A percentile compares a stretch with the other conserved stretches of the same genome.
These are phyloP conservation scores for Pandion haliaetus DNA, from an alignment of 2,113 vertebrate genomes.

Conservation along the genomic window DNA sequence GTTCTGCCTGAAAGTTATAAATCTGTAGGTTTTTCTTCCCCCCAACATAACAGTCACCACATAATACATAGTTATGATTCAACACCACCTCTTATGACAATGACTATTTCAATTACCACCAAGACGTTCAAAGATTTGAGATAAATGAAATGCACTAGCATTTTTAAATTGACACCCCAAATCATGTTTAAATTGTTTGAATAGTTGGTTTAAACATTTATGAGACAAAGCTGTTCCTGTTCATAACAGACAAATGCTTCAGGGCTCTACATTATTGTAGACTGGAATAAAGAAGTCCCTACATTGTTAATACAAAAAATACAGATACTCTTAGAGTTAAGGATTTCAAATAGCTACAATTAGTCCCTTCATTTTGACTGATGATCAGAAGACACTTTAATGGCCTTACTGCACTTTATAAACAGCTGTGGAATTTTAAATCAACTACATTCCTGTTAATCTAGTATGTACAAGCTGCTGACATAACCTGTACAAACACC, in stretches of 20 bases:
- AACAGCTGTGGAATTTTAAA: slow-evolving; percentile 3
- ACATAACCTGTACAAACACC: neutral
- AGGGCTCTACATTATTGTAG: neutral
- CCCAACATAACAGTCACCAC: neutral
- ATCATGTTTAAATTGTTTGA: neutral
- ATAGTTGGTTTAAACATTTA: neutral
- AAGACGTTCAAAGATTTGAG: neutral
- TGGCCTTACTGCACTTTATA: neutral
- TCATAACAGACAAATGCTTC: neutral
- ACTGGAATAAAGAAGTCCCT: neutral
- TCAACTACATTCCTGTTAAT: neutral
- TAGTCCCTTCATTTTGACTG: neutral
- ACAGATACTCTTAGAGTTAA: neutral
- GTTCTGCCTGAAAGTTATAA: neutral
- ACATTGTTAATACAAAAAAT: neutral
- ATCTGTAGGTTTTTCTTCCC: neutral
- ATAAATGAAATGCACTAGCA: neutral
- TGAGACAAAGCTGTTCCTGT: neutral
- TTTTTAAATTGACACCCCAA: neutral
- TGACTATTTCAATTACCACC: neutral
- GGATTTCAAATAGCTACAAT: neutral
- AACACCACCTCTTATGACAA: neutral
- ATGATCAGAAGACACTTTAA: neutral
- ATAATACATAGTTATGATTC: neutral
- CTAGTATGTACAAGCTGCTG: neutral